Evolutionary conservation across 2,113 vertebrate genomes (phyloP), one percentile per base, ranked within the genome.

Genomic region (Cettia cetti): DNA sequence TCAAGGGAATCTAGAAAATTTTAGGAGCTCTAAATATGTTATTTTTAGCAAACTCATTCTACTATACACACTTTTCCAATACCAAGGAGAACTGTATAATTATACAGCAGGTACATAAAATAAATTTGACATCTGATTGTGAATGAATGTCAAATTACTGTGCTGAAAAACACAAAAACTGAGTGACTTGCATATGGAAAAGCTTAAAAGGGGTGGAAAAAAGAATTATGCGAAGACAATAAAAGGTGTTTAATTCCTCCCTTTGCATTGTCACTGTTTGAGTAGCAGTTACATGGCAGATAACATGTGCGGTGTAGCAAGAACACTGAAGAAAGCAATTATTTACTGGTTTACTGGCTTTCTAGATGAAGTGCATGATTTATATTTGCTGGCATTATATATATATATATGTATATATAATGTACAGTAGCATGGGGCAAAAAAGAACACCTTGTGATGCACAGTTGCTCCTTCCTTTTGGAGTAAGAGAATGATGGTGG

Each of bases 91-190:
- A 81, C 14, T 71, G 35, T 54, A 31, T 70, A 89, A 93, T 95
- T 95, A 84, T 64, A 83, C 9, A 78, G 37, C 49, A 89, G 20
- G 40, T 75, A 56, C 30, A 60, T 86, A 71, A 93, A 93, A 44
- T 78, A 91, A 30, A 64, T 86, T 80, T 90, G 82, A 86, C 86
- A 90, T 86, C 85, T 93, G 68, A 64, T 90, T 83, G n/a, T 49
- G 56, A 96, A 93, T 71, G 52, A 94, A 94, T 75, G 40, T 86
- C 90, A 94, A 86, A 86, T 78, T 89, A 86, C 69, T 64, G 22
- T 45, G 40, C 65, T 86, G 53, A 47, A 95, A 93, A 94, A 27
- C 74, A 85, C 15, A 78, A 74, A 85, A 95, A 75, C 5, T n/a
- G 37, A 89, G 52, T 74, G 47, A 90, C 12, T 59, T 83, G 11